Evolutionary conservation across 2,113 vertebrate genomes (phyloP).

Genomic region (Sturnira hondurensis): DNA sequence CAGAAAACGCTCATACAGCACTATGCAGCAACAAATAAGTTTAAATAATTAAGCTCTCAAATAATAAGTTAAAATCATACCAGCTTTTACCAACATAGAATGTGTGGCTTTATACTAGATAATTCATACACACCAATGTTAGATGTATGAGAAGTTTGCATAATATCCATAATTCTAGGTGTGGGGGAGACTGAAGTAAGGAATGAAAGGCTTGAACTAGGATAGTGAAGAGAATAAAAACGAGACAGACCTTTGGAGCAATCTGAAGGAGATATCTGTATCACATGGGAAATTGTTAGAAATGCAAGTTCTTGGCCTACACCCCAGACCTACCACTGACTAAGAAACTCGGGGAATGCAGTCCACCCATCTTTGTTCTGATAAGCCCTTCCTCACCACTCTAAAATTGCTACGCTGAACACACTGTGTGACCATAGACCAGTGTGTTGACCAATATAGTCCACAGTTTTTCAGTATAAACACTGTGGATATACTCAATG

Average conservation of each 20-base stretch:
- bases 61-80: background rate
- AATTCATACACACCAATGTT: background rate
- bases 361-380: background rate
- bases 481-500: background rate
- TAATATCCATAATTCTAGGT: background rate
- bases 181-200: accelerated
- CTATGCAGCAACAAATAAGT: background rate
- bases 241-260: background rate
- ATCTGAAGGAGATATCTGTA: background rate
- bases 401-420: background rate
- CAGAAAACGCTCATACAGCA: background rate
- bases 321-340: background rate
- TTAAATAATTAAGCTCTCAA: background rate
- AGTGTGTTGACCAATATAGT: background rate
- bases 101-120: background rate
- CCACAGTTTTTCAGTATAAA: background rate
- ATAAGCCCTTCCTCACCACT: background rate
- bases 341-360: background rate
- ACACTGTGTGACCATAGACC: background rate
- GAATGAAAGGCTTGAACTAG: background rate
- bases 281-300: background rate
- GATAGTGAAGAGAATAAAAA: background rate
- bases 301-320: background rate
- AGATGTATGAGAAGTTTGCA: background rate
- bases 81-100: background rate